These are phyloP conservation scores for Diachasma alloeum DNA, from an alignment of 1,140 invertebrate genomes.

Conservation along the genomic window DNA sequence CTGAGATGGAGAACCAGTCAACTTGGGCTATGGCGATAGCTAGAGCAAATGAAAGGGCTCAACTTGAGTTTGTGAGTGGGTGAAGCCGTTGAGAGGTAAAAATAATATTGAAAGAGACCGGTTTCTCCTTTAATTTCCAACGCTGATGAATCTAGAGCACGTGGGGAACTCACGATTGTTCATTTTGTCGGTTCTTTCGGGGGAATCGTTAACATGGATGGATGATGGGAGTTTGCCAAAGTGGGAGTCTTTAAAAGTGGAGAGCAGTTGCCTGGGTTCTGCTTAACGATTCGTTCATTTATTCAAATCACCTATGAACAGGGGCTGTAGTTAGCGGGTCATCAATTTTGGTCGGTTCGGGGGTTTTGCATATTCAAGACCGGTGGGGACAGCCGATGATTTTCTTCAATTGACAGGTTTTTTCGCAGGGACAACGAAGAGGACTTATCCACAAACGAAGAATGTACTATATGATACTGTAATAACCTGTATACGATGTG, in stretches of 20 bases:
- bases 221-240: background rate
- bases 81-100: background rate
- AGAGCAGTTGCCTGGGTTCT: background rate
- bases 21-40: background rate
- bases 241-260: background rate
- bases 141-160: background rate
- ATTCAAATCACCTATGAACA: slow-evolving; percentile 4
- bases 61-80: background rate
- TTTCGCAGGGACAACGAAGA: no score
- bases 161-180: background rate
- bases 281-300: background rate
- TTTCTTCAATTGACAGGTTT: no score
- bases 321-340: slow-evolving; percentile 19
- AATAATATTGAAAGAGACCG: background rate
- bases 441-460: no score
- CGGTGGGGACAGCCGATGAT: background rate
- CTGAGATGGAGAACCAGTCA: background rate
- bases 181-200: background rate
- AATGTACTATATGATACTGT: no score
- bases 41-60: background rate
- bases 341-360: slow-evolving; percentile 27
- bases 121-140: background rate
- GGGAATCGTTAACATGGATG: background rate
- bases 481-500: no score
- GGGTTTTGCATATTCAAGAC: slow-evolving; percentile 33